phyloP scores from a whole-genome alignment of 2,113 vertebrate species.

The Strigops habroptila region DNA sequence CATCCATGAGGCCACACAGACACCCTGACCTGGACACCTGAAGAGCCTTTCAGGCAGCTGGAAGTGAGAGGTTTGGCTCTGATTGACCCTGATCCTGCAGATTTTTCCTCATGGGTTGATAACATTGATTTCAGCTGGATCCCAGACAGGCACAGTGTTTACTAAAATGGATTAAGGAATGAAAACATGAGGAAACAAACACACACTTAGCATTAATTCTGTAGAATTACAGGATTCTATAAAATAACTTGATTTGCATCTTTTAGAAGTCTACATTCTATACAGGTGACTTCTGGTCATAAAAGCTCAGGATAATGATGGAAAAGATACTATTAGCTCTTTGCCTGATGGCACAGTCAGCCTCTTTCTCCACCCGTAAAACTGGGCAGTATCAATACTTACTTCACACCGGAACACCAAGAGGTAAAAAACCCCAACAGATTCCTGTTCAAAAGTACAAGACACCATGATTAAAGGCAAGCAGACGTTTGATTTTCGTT shows the following conservation, averaged over 20 bases:
- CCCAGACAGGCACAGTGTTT: not conserved
- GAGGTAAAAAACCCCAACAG: not conserved
- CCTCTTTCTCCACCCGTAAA: not conserved
- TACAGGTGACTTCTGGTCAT: not conserved
- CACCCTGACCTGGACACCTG: not conserved
- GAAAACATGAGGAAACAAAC: not conserved
- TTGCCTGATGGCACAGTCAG: not conserved
- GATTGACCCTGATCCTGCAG: not conserved
- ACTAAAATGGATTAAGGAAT: not conserved
- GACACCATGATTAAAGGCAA: not conserved
- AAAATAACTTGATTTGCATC: not conserved
- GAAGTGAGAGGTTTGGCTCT: not conserved
- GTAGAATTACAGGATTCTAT: not conserved
- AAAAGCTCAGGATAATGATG: not conserved
- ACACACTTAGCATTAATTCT: not conserved
- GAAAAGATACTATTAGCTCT: not conserved
- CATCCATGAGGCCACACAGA: accelerated
- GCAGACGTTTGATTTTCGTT: not conserved
- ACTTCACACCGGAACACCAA: not conserved
- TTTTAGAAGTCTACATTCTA: not conserved
- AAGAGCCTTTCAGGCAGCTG: not conserved
- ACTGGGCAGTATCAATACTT: not conserved
- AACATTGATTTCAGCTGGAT: not conserved
- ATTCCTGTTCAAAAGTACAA: not conserved
- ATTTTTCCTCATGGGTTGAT: not conserved